Conservation (phyloP, 2,888 invertebrate genomes). For the Plutella xylostella region DNA sequence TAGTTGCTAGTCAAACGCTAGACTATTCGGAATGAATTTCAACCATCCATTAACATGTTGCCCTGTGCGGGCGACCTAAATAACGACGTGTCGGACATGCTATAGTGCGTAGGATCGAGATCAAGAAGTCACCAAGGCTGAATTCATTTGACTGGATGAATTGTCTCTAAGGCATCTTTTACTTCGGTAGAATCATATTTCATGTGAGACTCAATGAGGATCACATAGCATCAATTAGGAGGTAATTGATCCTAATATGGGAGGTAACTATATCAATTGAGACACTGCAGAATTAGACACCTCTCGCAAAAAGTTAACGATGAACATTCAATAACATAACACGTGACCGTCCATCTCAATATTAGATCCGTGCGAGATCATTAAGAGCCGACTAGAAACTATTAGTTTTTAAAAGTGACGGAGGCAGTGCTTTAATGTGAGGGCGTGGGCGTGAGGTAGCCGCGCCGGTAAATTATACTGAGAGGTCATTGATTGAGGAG, state of each 20-base stretch:
- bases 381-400: constrained; percentile 28
- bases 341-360: constrained; percentile 1
- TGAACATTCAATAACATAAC: neutral
- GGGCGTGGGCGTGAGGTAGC: constrained; percentile 53
- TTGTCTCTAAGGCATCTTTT: too few relatives aligned
- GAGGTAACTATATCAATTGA: neutral
- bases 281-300: neutral
- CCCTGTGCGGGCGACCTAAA: constrained; percentile 36
- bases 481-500: constrained; percentile 56
- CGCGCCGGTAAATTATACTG: constrained; percentile 45
- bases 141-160: constrained; percentile 59
- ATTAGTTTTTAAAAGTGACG: constrained; percentile 36
- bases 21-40: constrained; percentile 25
- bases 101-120: constrained; percentile 55
- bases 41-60: constrained; percentile 33
- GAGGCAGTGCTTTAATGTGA: constrained; percentile 31
- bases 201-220: neutral
- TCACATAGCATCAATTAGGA: neutral
- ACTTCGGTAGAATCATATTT: constrained; percentile 1
- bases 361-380: neutral
- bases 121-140: constrained; percentile 62
- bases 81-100: constrained; percentile 40
- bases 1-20: too few relatives aligned
- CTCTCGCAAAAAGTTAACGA: constrained; percentile 1
- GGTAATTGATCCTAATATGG: neutral